Percentiles rank a stretch among this genome's conserved stretches.
phyloP scores from a whole-genome alignment of 2,113 vertebrate genomes.

The Pedionomus torquatus region DNA sequence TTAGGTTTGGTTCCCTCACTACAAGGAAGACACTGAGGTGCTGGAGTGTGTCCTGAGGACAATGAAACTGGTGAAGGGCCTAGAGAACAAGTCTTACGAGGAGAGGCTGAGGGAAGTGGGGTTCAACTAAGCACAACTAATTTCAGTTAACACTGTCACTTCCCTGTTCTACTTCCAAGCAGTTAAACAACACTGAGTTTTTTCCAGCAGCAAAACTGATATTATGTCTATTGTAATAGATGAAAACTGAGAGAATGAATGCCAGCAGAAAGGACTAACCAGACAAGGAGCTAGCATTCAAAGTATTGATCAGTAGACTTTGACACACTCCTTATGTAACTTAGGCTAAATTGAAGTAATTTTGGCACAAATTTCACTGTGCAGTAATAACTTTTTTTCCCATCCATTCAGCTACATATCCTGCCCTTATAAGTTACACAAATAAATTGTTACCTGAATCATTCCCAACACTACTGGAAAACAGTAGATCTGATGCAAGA shows the following conservation, averaged over 20 bases:
- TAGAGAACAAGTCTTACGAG: background rate
- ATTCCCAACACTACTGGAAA: background rate
- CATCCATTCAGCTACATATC: background rate
- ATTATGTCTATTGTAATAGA: background rate
- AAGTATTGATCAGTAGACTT: background rate
- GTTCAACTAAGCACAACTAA: background rate
- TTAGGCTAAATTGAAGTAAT: background rate
- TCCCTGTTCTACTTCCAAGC: background rate
- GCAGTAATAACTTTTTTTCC: background rate
- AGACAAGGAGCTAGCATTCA: background rate
- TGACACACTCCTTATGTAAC: background rate
- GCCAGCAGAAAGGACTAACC: background rate
- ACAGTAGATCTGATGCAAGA: background rate
- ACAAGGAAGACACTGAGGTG: too few species aligned
- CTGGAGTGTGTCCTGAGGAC: fast-evolving
- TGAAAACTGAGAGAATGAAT: background rate
- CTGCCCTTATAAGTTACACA: background rate
- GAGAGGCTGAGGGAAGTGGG: fast-evolving
- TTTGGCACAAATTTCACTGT: background rate
- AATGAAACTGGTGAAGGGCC: background rate
- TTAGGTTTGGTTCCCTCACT: background rate
- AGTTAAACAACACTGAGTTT: background rate
- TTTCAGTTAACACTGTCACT: background rate
- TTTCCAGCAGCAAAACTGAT: background rate
- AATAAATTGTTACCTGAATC: background rate